Evolutionary conservation across 1,140 invertebrate species (phyloP).

Genomic region (Berghia stephanieae): DNA sequence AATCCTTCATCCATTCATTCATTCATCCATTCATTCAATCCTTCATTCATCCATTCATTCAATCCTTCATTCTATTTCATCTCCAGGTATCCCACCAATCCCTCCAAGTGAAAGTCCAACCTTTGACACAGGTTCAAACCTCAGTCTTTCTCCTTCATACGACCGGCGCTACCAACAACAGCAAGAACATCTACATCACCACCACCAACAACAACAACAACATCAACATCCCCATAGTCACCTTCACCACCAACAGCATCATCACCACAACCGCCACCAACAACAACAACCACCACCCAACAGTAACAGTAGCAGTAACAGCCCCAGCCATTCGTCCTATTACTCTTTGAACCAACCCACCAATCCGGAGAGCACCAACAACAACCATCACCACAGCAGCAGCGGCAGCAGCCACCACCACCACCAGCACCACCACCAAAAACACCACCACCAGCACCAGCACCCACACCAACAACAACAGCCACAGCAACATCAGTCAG

Average conservation of each 20-base stretch:
- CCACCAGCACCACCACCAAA: too few species aligned
- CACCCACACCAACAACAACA: neutral
- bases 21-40: too few species aligned
- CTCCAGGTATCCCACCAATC: neutral
- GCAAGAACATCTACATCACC: neutral
- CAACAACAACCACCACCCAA: too few species aligned
- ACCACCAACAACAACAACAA: slow-evolving; percentile 11
- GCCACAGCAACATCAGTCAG: neutral
- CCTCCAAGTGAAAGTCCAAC: too few species aligned
- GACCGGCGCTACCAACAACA: slow-evolving; percentile 9
- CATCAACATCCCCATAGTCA: slow-evolving; percentile 17
- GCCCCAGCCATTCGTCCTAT: too few species aligned
- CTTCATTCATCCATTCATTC: neutral
- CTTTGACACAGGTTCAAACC: neutral
- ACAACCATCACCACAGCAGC: too few species aligned
- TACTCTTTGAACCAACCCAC: too few species aligned
- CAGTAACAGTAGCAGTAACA: too few species aligned
- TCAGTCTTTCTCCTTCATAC: slow-evolving; percentile 11
- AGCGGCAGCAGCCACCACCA: too few species aligned
- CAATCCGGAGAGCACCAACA: too few species aligned
- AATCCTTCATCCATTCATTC: too few species aligned
- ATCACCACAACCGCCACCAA: too few species aligned
- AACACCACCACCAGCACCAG: neutral
- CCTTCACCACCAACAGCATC: neutral
- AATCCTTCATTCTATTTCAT: neutral